phyloP scores from a whole-genome alignment of 1,140 invertebrate genomes.

The Copidosoma floridanum region DNA sequence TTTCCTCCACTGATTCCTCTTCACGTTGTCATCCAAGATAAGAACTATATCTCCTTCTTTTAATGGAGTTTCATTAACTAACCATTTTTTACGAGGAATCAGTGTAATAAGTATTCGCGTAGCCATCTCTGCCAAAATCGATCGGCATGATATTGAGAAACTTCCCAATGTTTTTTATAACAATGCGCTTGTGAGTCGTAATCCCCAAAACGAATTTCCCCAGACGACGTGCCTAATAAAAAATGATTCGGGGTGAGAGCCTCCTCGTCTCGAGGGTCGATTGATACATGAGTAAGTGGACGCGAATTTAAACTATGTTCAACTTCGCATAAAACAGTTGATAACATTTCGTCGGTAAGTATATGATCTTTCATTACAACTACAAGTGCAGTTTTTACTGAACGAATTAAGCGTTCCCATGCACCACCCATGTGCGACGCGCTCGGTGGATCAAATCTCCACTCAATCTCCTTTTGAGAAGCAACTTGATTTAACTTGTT shows the following conservation, averaged over 20 bases:
- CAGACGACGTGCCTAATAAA: not conserved
- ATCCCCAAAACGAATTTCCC: not conserved
- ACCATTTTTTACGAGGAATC: not conserved
- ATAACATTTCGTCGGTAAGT: not conserved
- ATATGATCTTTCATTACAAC: not conserved
- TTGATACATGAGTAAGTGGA: not conserved
- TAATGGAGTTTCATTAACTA: not conserved
- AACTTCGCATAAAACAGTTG: not conserved
- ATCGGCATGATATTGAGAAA: not conserved
- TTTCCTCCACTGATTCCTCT: not conserved
- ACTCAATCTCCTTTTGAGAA: not conserved
- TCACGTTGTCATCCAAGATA: not conserved
- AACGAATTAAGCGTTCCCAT: not conserved
- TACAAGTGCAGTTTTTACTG: not conserved
- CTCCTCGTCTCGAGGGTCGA: not conserved
- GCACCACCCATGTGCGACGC: not conserved
- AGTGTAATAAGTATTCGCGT: slow-evolving; percentile 5
- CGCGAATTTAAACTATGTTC: not conserved
- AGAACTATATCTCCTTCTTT: not conserved
- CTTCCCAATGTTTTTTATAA: not conserved
- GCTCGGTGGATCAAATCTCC: not conserved
- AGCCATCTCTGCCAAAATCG: slow-evolving; percentile 5
- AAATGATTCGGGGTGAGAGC: not conserved
- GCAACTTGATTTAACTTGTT: not conserved
- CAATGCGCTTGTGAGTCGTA: not conserved